These are phyloP conservation scores for Pollenia angustigena DNA, from an alignment of 2,888 invertebrate species.

Conservation along the genomic window DNA sequence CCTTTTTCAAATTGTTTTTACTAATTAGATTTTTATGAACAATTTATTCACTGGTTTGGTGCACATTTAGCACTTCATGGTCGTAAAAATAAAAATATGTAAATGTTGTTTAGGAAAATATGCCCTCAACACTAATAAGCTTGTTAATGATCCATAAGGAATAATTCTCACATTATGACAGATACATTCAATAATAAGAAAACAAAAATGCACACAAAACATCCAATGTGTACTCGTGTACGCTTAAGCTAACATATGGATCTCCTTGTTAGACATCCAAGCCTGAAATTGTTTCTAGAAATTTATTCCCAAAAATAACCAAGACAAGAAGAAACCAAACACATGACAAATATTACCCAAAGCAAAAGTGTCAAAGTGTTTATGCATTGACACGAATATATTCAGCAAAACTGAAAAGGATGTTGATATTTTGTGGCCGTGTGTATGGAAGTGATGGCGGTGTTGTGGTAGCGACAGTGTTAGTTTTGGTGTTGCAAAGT, in stretches of 20 bases:
- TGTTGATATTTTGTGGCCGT: neutral
- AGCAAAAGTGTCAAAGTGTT: neutral
- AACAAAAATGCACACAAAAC: neutral
- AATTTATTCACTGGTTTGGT: neutral
- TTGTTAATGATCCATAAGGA: conserved; percentile 27
- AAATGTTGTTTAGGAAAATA: neutral
- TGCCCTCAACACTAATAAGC: neutral
- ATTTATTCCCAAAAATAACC: too few relatives aligned
- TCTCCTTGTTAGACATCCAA: neutral
- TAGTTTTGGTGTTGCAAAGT: neutral
- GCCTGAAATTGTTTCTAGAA: neutral
- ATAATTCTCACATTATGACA: neutral
- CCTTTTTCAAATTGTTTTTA: neutral
- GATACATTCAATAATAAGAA: conserved; percentile 10
- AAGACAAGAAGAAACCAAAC: neutral
- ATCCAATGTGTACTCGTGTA: too few relatives aligned
- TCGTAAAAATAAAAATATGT: neutral
- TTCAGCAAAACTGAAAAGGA: conserved; percentile 5
- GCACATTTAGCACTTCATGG: neutral
- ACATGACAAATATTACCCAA: neutral
- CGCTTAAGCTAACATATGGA: neutral
- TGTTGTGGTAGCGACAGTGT: neutral
- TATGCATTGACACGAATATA: neutral
- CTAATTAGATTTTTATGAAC: conserved; percentile 15
- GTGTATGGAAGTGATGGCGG: neutral